Conservation (phyloP, 2,113 vertebrate genomes). For the Lophochroa leadbeateri region DNA sequence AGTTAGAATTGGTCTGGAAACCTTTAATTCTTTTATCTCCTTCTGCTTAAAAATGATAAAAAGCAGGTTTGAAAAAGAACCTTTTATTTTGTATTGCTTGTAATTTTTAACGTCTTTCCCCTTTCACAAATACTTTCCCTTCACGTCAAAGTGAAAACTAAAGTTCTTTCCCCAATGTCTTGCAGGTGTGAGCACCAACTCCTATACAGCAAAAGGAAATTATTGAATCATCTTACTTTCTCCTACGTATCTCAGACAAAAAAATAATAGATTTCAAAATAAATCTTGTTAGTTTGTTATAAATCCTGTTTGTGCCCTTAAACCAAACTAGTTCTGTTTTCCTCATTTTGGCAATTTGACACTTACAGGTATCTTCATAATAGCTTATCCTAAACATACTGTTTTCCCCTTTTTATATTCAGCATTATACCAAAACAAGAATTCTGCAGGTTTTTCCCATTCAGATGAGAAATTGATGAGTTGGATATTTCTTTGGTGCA, state of each 20-base stretch:
- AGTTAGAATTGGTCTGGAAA: not conserved
- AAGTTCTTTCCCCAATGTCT: not conserved
- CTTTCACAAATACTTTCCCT: not conserved
- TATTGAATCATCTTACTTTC: not conserved
- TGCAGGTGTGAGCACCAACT: not conserved
- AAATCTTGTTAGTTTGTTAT: not conserved
- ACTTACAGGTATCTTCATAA: not conserved
- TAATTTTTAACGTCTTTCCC: not conserved
- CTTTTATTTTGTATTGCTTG: not conserved
- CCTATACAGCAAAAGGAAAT: not conserved
- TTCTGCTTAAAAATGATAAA: not conserved
- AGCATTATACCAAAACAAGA: not conserved
- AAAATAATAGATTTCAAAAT: not conserved
- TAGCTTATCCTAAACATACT: not conserved
- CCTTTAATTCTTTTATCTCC: not conserved
- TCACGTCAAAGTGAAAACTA: not conserved
- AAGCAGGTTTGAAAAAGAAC: not conserved
- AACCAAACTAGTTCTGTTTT: not conserved
- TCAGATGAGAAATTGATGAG: not conserved
- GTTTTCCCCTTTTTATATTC: not conserved
- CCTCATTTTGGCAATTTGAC: not conserved
- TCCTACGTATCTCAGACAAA: not conserved
- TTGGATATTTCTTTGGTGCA: slow-evolving; percentile 4
- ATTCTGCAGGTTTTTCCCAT: not conserved
- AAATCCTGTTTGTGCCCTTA: not conserved